These are phyloP conservation scores for Ranitomeya variabilis DNA, from an alignment of 2,113 vertebrate species.

Conservation along the genomic window DNA sequence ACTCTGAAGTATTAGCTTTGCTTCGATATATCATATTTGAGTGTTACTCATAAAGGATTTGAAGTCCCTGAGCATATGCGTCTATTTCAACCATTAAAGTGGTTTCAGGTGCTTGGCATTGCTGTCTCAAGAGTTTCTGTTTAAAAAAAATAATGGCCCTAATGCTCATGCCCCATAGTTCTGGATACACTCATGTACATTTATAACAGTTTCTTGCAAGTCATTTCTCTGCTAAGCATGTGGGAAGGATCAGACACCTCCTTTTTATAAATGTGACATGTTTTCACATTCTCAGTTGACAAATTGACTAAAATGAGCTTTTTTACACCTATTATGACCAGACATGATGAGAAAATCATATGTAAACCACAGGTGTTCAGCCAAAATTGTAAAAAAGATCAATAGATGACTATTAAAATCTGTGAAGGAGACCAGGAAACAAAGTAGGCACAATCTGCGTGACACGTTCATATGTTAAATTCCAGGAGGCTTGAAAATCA, in stretches of 20 bases:
- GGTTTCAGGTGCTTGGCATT: slow-evolving; percentile 71
- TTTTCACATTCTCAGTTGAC: slow-evolving; percentile 67
- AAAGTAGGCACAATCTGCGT: neutral
- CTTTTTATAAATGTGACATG: slow-evolving; percentile 64
- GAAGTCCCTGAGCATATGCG: slow-evolving; percentile 63
- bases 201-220: slow-evolving; percentile 55
- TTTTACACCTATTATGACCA: slow-evolving; percentile 62
- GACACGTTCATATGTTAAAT: slow-evolving; percentile 28
- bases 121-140: slow-evolving; percentile 62
- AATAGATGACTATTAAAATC: slow-evolving; percentile 42
- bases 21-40: slow-evolving; percentile 63
- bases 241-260: slow-evolving; percentile 58
- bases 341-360: slow-evolving; percentile 61
- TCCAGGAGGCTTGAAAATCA: neutral
- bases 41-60: slow-evolving; percentile 67
- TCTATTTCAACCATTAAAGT: slow-evolving; percentile 65
- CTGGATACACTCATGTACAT: slow-evolving; percentile 60
- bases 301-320: slow-evolving; percentile 65
- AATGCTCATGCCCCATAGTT: slow-evolving; percentile 57
- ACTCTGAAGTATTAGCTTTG: slow-evolving; percentile 47
- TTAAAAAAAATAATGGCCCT: slow-evolving; percentile 62
- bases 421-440: slow-evolving; percentile 43
- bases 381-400: slow-evolving; percentile 47
- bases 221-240: slow-evolving; percentile 9
- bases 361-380: slow-evolving; percentile 60